Conservation (phyloP, 2,797 vertebrate genomes). For the Cygnus olor region DNA sequence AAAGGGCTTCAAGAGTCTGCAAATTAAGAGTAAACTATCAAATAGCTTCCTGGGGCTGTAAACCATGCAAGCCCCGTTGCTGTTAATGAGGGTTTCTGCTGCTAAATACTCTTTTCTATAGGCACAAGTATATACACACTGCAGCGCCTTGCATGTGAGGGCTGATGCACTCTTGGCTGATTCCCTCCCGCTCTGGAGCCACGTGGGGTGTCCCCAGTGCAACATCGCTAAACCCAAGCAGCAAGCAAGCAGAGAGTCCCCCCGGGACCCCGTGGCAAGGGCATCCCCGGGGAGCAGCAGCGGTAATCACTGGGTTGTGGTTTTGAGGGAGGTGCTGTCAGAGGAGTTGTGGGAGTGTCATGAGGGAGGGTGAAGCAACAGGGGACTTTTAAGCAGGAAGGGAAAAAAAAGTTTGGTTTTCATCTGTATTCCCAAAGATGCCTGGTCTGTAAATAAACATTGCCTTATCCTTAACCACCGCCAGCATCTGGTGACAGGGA, state of each 20-base stretch:
- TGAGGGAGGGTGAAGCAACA: background rate
- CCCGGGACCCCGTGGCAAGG: background rate
- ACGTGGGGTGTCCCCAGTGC: background rate
- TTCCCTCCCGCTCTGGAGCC: background rate
- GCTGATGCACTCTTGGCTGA: background rate
- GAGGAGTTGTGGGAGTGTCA: slow-evolving; percentile 54
- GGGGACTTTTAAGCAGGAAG: slow-evolving; percentile 16
- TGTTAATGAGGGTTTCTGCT: slow-evolving; percentile 34
- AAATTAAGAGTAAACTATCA: slow-evolving; percentile 56
- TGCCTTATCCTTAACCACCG: background rate
- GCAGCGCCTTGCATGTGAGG: background rate
- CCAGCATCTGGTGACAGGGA: background rate
- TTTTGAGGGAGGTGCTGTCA: slow-evolving; percentile 18
- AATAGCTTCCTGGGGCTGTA: slow-evolving; percentile 41
- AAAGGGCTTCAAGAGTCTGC: slow-evolving; percentile 56
- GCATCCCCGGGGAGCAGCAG: background rate
- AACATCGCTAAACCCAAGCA: background rate
- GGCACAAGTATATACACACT: accelerated
- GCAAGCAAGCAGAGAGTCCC: background rate
- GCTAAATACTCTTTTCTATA: slow-evolving; percentile 40
- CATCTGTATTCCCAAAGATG: background rate
- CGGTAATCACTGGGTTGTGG: background rate
- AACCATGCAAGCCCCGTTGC: slow-evolving; percentile 7
- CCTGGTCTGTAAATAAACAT: background rate
- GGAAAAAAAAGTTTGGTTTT: background rate